These are phyloP conservation scores for Platycheirus albimanus DNA, from an alignment of 2,888 invertebrate species.

Conservation along the genomic window DNA sequence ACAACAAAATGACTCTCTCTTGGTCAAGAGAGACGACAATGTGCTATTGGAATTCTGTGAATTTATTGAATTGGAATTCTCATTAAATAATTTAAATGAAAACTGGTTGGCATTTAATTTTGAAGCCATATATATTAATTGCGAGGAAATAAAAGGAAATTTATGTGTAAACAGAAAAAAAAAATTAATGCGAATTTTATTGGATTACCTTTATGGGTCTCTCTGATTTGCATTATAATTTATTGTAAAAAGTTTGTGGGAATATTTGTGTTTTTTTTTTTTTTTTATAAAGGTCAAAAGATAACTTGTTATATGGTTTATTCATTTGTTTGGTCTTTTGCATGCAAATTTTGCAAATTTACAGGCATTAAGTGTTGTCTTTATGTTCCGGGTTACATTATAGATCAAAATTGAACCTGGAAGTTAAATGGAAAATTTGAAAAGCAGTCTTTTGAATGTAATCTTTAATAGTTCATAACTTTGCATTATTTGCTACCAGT, in stretches of 20 bases:
- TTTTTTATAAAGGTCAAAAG: background rate
- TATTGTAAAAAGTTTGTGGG: background rate
- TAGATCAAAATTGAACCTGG: no score
- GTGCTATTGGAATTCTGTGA: constrained; percentile 42
- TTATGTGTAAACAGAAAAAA: constrained; percentile 1
- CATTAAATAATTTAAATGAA: constrained; percentile 28
- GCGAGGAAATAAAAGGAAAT: constrained; percentile 13
- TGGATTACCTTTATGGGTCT: background rate
- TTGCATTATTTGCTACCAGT: no score
- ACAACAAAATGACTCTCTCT: background rate
- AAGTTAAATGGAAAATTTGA: no score
- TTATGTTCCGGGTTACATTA: no score
- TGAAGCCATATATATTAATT: constrained; percentile 4
- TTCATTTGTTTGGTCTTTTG: background rate
- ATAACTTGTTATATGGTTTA: background rate
- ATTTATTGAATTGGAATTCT: constrained; percentile 30
- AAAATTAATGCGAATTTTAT: background rate
- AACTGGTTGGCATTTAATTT: constrained; percentile 30
- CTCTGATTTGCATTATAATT: background rate
- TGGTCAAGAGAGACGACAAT: constrained; percentile 24
- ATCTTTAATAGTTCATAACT: no score
- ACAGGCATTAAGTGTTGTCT: no score
- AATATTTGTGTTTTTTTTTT: background rate
- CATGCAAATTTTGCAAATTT: background rate
- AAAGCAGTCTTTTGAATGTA: no score